Evolutionary conservation across 1,140 invertebrate genomes (phyloP), one percentile per base, ranked within the genome.

Genomic region (Fopius arisanus): DNA sequence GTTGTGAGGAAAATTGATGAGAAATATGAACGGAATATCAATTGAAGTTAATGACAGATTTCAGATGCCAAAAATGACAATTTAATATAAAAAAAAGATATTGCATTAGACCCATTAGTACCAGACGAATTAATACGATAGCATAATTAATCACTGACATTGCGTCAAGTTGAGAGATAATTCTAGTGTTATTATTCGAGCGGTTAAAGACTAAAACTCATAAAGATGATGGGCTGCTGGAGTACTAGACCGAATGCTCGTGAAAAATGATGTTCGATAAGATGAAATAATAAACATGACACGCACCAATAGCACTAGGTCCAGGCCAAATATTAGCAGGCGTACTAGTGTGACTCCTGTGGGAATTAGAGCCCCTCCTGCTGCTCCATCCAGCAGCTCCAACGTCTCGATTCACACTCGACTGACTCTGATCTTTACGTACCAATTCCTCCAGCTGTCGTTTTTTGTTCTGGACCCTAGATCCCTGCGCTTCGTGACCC

Each of bases 371-470:
- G 31, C 78, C 82, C 72, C 81, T 79, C 14, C 82, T 80, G 70
- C 80, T 83, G 33, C 70, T 75, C 75, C 82, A 79, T 74, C 84
- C 83, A 51, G 70, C 29, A 9, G 29, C 75, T 43, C 73, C 74
- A 14, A 75, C 54, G 70, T 84, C 84, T 62, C 84, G 83, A 72
- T 87, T 87, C 10, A 81, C 68, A 62, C 78, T 81, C 1, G 80
- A 67, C 19, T 81, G 81, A 62, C 78, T 78, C 72, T 80, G 78
- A 68, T 87, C 85, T 78, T 89, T 89, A 54, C 79, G 76, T 73
- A 86, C 78, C 28, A 85, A 70, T 75, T 87, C 84, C 67, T 87
- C 87, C 7, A 86, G 70, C 70, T 85, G 83, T 29, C 80, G 75
- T 62, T 78, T 79, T 77, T 87, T 87, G 33, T 31, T 31, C n/a